Conservation (phyloP, 2,113 vertebrate genomes). For the Amblyopsis rosae region DNA sequence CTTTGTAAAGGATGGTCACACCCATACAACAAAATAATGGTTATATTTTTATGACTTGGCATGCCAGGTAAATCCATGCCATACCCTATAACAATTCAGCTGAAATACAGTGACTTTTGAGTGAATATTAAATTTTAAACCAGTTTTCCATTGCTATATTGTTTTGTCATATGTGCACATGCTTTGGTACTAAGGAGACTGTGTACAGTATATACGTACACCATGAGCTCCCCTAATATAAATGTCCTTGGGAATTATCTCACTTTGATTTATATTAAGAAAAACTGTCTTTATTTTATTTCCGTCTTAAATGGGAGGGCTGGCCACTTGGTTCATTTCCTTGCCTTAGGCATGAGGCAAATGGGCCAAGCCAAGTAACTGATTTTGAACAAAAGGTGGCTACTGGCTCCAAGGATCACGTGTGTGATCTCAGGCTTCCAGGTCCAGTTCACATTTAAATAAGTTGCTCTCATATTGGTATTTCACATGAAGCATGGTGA, state of each 20-base stretch:
- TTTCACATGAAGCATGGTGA: slow-evolving; percentile 23
- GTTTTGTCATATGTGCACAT: slow-evolving; percentile 2
- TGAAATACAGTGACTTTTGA: slow-evolving; percentile 9
- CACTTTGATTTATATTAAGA: slow-evolving; percentile 13
- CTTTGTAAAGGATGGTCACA: neutral
- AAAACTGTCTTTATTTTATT: slow-evolving; percentile 9
- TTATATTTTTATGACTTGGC: neutral
- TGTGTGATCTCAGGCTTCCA: slow-evolving; percentile 1
- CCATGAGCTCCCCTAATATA: neutral
- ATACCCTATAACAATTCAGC: neutral
- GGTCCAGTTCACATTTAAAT: slow-evolving; percentile 23
- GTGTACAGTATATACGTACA: neutral
- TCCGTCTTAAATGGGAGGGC: slow-evolving; percentile 6
- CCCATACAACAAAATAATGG: neutral
- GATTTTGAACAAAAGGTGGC: slow-evolving; percentile 6
- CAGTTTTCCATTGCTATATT: slow-evolving; percentile 6
- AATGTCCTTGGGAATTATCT: slow-evolving; percentile 13
- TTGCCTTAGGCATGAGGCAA: slow-evolving; percentile 19
- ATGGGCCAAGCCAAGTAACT: slow-evolving; percentile 8
- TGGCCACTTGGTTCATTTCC: slow-evolving; percentile 4
- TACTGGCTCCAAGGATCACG: neutral
- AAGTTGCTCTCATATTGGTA: slow-evolving; percentile 9
- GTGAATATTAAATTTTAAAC: neutral
- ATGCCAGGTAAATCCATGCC: too few relatives aligned
- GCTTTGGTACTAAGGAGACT: neutral